These are phyloP conservation scores for Hoplodrina blanda DNA, from an alignment of 2,888 invertebrate genomes.

Conservation along the genomic window DNA sequence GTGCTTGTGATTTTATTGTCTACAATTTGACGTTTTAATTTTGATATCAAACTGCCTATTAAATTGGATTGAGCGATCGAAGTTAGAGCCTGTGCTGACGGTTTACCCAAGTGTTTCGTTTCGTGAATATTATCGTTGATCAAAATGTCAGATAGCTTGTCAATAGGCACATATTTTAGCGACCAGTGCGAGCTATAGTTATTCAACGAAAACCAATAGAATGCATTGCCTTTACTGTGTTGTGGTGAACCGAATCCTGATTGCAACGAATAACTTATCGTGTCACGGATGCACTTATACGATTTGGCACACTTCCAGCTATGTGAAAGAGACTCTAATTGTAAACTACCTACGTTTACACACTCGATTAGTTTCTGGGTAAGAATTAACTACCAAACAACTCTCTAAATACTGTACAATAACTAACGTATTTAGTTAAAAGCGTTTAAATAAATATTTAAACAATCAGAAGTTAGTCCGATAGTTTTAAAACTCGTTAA, in stretches of 20 bases:
- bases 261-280: conserved; percentile 39
- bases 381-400: conserved; percentile 36
- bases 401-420: not conserved
- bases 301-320: conserved; percentile 42
- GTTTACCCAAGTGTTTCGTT: not conserved
- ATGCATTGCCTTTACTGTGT: conserved; percentile 11
- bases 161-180: not conserved
- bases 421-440: conserved; percentile 13
- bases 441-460: conserved; percentile 32
- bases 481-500: conserved; percentile 8
- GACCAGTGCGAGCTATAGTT: no score
- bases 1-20: conserved; percentile 37
- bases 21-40: conserved; percentile 45
- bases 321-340: conserved; percentile 45
- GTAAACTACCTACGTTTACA: conserved; percentile 37
- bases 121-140: not conserved
- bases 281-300: conserved; percentile 26
- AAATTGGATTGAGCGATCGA: conserved; percentile 28
- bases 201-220: conserved; percentile 12
- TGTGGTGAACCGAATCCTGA: conserved; percentile 29
- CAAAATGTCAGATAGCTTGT: not conserved
- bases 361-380: conserved; percentile 40
- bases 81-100: not conserved
- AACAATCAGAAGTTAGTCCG: not conserved
- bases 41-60: conserved; percentile 34